These are phyloP conservation scores for Lepilemur septentrionalis DNA, from an alignment of 2,797 vertebrate species.

Conservation along the genomic window DNA sequence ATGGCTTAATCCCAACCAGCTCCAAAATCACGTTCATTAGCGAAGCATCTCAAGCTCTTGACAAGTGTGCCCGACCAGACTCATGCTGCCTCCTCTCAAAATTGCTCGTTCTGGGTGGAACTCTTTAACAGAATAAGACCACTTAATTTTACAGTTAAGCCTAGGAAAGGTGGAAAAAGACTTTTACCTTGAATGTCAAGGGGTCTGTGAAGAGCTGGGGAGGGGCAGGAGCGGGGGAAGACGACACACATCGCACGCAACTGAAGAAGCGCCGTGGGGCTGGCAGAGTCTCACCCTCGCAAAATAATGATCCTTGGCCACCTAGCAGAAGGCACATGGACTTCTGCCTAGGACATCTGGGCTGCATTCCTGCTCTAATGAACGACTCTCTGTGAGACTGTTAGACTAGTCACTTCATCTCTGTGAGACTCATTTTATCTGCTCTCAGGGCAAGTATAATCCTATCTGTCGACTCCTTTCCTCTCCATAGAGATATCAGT, in stretches of 20 bases:
- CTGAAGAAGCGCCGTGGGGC: background rate
- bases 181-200: conserved; percentile 48
- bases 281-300: conserved; percentile 29
- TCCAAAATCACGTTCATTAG: conserved; percentile 67
- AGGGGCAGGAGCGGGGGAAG: background rate
- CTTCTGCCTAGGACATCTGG: conserved; percentile 65
- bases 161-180: conserved; percentile 56
- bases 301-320: conserved; percentile 63
- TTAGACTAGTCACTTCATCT: conserved; percentile 30
- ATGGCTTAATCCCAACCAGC: conserved; percentile 69
- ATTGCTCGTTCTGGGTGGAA: conserved; percentile 46
- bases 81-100: conserved; percentile 44
- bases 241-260: background rate
- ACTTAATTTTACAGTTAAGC: conserved; percentile 56
- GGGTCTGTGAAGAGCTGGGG: conserved; percentile 20
- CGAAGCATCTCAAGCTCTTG: conserved; percentile 38
- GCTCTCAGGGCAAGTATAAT: conserved; percentile 18
- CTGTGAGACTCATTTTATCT: conserved; percentile 55
- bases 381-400: conserved; percentile 32
- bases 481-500: background rate
- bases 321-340: conserved; percentile 38
- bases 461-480: background rate
- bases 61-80: background rate
- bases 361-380: conserved; percentile 67
- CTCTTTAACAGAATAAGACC: conserved; percentile 54